phyloP scores from a whole-genome alignment of 2,113 vertebrate genomes.

The Eidolon helvum region DNA sequence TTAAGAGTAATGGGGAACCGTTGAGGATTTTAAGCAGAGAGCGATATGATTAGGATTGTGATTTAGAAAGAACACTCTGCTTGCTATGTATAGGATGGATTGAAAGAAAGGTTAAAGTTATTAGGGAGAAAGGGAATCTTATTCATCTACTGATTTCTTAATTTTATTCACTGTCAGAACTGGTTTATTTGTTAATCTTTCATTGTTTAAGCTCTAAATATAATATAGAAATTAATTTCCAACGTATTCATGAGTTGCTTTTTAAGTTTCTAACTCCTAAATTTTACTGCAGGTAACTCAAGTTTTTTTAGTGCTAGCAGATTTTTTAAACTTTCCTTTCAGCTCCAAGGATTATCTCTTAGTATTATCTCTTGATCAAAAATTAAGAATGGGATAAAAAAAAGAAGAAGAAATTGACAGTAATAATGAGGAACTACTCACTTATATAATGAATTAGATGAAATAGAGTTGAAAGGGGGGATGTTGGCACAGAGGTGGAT shows the following conservation, averaged over 20 bases:
- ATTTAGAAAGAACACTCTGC: not conserved
- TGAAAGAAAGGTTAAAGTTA: not conserved
- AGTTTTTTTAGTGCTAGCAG: not conserved
- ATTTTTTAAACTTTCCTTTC: not conserved
- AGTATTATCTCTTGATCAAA: not conserved
- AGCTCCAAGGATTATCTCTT: not conserved
- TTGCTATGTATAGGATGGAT: not conserved
- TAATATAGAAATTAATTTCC: not conserved
- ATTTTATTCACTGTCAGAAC: not conserved
- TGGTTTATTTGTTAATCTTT: not conserved
- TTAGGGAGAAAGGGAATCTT: not conserved
- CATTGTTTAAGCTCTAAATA: not conserved
- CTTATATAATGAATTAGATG: not conserved
- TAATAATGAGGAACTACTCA: not conserved
- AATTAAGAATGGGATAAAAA: not conserved
- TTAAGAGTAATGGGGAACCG: not conserved
- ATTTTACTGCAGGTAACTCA: not conserved
- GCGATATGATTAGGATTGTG: not conserved
- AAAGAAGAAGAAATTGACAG: not conserved
- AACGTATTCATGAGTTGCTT: not conserved
- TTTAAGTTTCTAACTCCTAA: slow-evolving; percentile 22
- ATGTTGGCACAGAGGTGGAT: not conserved
- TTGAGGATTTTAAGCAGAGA: not conserved
- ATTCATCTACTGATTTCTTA: not conserved
- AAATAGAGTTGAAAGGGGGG: not conserved